Base-by-base conservation (phyloP, 2,888 invertebrate genomes). In the Megastigmus dorsalis region DNA sequence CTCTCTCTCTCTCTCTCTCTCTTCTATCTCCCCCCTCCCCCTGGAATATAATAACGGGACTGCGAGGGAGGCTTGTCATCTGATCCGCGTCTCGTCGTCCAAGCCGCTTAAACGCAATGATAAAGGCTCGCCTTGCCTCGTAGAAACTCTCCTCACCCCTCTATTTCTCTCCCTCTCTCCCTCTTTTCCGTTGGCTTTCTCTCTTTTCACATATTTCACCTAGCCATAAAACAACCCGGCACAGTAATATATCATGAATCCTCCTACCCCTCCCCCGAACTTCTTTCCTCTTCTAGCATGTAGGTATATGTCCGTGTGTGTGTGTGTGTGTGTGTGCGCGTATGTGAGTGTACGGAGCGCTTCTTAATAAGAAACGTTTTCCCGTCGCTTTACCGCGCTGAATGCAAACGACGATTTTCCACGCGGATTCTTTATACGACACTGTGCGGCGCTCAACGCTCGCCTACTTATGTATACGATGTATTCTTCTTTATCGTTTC, bases 1-100 rank as follows among this genome's bases (percentile, higher is more conserved):
- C n/a, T n/a, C 81, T 82, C 67, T 68, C 59, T 28, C 57, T 63
- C 23, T 15, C 33, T 28, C 43, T 82, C 67, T 68, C 59, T 28
- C 57, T 63, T 15, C 18, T 23, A 20, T 36, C n/a, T n/a, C n/a
- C n/a, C n/a, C n/a, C n/a, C n/a, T n/a, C n/a, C n/a, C n/a, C n/a
- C n/a, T n/a, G 15, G 52, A 74, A 65, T 74, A 69, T 69, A 74
- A 74, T 69, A 69, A 74, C 65, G 68, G 52, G 18, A n/a, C n/a
- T 10, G n/a, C n/a, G 10, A 38, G 57, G 28, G 15, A 18, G 55
- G 15, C 68, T 62, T 63, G 63, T 74, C 68, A 74, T 63, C 48
- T 20, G 67, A 74, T 69, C 59, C 45, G 54, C 55, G 62, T 50
- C 48, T 68, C 62, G 59, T 55, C 45, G 41, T 23, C 33, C 68